These are phyloP conservation scores for Dorcus parallelipipedus DNA, from an alignment of 2,888 invertebrate genomes.

Conservation along the genomic window DNA sequence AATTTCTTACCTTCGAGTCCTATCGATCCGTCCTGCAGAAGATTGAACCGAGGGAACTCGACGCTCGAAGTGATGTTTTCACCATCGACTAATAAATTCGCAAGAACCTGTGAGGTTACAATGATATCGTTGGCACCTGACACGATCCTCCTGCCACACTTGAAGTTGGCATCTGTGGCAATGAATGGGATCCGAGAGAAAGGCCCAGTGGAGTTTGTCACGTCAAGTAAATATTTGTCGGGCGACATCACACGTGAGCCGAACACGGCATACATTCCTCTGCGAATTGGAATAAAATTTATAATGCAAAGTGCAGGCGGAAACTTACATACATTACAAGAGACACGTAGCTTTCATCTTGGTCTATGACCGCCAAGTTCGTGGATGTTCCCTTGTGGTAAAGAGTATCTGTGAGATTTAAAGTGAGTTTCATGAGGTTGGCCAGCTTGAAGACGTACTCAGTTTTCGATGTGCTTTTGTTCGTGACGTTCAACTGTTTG, in stretches of 20 bases:
- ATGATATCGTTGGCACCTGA: conserved; percentile 54
- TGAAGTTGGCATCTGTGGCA: conserved; percentile 41
- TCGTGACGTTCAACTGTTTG: conserved; percentile 37
- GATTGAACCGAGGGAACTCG: conserved; percentile 53
- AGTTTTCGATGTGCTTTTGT: conserved; percentile 24
- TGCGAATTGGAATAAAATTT: conserved; percentile 30
- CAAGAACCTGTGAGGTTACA: conserved; percentile 51
- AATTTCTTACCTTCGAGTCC: conserved; percentile 46
- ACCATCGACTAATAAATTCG: conserved; percentile 48
- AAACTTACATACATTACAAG: conserved; percentile 58
- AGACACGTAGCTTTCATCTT: conserved; percentile 64
- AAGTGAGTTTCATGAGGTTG: conserved; percentile 49
- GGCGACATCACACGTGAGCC: conserved; percentile 52
- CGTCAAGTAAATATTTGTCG: conserved; percentile 55
- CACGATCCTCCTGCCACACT: conserved; percentile 54
- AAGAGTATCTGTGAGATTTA: conserved; percentile 54
- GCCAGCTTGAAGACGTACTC: conserved; percentile 35
- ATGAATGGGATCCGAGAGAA: conserved; percentile 45
- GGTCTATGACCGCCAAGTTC: conserved; percentile 64
- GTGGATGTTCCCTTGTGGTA: conserved; percentile 51
- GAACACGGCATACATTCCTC: conserved; percentile 55
- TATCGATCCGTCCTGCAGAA: conserved; percentile 36
- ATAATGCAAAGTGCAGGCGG: no score
- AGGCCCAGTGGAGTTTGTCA: conserved; percentile 29
- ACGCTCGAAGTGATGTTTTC: conserved; percentile 50